Base-by-base conservation (phyloP, 2,113 vertebrate genomes). In the Sisor rabdophorus region DNA sequence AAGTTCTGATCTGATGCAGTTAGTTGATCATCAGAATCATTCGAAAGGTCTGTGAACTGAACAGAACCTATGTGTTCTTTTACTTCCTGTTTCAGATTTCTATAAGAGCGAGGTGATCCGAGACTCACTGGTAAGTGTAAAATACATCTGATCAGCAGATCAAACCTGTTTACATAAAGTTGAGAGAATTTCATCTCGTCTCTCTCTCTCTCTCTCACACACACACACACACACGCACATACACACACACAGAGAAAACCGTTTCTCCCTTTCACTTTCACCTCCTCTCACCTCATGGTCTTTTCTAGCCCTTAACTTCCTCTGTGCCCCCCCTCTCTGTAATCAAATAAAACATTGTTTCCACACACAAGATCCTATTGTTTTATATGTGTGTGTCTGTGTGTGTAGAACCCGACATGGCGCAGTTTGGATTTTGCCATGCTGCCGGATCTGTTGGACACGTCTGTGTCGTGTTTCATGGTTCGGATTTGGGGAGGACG, bases 51-150 rank as follows among this genome's bases (percentile, higher is more conserved):
- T 47, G 64, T 67, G 44, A 24, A 67, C 13, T 24, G 22, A 68
- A 50, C 47, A 0, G 4, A 44, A 26, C 19, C 16, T 36, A 40
- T 30, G 2, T 79, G 32, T 54, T 58, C 24, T 32, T 63, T n/a
- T 58, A 26, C 54, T 63, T 78, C 72, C 71, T 10, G n/a, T 82
- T 52, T 70, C 83, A 98, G 97, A 94, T 86, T 99, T 98, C 91
- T 98, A 99, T 89, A 97, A 93, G 89, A 98, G 96, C 88, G 96
- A 98, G 87, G 93, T 99, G 87, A 95, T 99, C 82, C 93, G 93
- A 87, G 98, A 98, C 90, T 99, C 97, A 67, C 91, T 99, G 96
- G 97, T 98, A 93, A 98, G 97, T 95, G 82, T 64, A 32, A 20
- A 58, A 52, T 1, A n/a, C 32, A 36, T 36, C 32, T 36, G 32